Evolutionary conservation across 1,140 invertebrate genomes (phyloP), one percentile per base, ranked within the genome.

Genomic region (Xylocopa sonorina): DNA sequence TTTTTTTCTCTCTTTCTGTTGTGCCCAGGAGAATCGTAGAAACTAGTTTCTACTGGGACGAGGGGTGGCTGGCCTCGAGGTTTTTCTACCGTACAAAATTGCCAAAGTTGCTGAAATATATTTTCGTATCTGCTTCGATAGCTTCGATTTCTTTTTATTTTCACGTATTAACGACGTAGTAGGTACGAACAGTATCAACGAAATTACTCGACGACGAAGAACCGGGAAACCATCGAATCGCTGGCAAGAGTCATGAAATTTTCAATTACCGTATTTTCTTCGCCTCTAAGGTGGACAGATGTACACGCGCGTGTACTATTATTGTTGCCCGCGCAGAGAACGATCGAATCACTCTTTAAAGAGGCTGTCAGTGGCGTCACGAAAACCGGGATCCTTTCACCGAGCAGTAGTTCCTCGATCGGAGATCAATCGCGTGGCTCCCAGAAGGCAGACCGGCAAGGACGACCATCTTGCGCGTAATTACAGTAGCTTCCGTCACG

Each of bases 401-500:
- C 82, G 62, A n/a, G 29, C 60, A 64, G 79, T 71, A 34, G 82
- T 63, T 75, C 55, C 82, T 72, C 78, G 81, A 84, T 84, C 82
- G 82, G 55, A 41, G 77, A 84, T 84, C 83, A 68, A 84, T 84
- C 82, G 78, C 21, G 43, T n/a, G 46, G 24, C 60, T 62, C 50
- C 62, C 66, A 41, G 43, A n/a, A 50, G 21, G 4, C 41, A 24
- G n/a, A n/a, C n/a, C 46, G 71, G 60, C 68, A 57, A 68, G 58
- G 72, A 73, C 82, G 75, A 86, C 77, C 85, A 83, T 86, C 84
- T 79, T 83, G 83, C 84, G 84, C 84, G 84, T 86, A 86, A 86
- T 86, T 86, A 86, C 84, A 83, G 84, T 80, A 86, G 83, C 84
- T 79, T 83, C 81, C 80, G 85, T 86, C 85, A 86, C 84, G 85